phyloP scores from a whole-genome alignment of 2,113 vertebrate species.

The Fukomys damarensis region DNA sequence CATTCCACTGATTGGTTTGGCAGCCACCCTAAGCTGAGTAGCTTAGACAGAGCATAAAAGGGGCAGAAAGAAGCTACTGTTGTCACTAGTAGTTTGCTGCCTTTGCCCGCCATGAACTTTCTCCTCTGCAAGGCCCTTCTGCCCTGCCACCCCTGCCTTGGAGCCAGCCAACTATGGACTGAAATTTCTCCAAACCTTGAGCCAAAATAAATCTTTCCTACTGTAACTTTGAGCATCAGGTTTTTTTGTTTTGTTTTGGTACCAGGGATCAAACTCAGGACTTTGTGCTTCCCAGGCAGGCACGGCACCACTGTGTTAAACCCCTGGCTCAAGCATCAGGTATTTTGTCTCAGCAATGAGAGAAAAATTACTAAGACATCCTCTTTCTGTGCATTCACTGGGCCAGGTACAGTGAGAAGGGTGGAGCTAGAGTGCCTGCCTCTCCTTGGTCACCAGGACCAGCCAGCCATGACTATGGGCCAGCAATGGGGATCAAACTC shows the following conservation, averaged over 20 bases:
- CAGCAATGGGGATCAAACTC: background rate
- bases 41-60: background rate
- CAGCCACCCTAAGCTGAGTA: background rate
- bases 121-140: background rate
- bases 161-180: background rate
- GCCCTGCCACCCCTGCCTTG: background rate
- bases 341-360: background rate
- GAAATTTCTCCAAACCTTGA: background rate
- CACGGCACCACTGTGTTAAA: too few relatives aligned
- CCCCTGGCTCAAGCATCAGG: too few relatives aligned
- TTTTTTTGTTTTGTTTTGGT: too few relatives aligned
- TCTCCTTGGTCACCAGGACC: background rate
- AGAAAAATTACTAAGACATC: background rate
- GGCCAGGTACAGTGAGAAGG: background rate
- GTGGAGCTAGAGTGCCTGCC: fast-evolving
- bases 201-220: background rate
- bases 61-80: background rate
- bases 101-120: background rate
- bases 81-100: background rate
- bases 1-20: background rate
- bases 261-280: too few relatives aligned
- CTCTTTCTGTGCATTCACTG: background rate
- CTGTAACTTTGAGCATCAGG: background rate
- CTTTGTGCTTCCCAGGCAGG: too few relatives aligned
- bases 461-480: background rate